Evolutionary conservation across 2,888 invertebrate species (phyloP).

Genomic region (Archips crataeganus): DNA sequence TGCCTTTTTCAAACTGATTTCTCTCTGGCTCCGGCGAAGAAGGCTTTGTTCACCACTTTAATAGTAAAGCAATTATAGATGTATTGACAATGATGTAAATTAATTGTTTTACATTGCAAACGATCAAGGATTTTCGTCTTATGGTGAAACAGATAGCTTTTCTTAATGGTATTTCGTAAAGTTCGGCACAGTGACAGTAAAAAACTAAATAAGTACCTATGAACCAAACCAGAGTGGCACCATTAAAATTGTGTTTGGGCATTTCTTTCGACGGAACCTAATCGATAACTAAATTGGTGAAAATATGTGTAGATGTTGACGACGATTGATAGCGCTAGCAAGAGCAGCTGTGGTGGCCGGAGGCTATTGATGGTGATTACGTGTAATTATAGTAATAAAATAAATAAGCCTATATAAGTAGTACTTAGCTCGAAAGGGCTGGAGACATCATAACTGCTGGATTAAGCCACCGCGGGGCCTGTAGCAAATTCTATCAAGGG

Average conservation of each 20-base stretch:
- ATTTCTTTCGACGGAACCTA: too few species aligned
- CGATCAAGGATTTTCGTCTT: constrained; percentile 18
- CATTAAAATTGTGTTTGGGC: too few species aligned
- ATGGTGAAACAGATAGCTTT: background rate
- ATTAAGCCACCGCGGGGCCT: too few species aligned
- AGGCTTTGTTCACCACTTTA: constrained; percentile 12
- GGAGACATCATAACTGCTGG: background rate
- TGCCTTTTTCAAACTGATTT: constrained; percentile 13
- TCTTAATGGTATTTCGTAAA: background rate
- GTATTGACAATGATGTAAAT: constrained; percentile 17
- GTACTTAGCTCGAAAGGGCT: background rate
- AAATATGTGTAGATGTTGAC: too few species aligned
- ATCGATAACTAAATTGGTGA: too few species aligned
- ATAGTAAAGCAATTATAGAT: constrained; percentile 20
- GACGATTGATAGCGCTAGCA: too few species aligned
- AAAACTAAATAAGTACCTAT: background rate
- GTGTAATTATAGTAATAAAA: background rate
- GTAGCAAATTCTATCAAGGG: too few species aligned
- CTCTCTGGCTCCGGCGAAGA: background rate
- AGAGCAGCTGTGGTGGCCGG: background rate
- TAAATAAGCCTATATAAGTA: too few species aligned
- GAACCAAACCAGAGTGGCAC: background rate
- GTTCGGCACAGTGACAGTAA: background rate
- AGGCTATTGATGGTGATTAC: background rate
- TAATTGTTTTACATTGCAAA: constrained; percentile 2